These are phyloP conservation scores for Hipparchia sbordonii DNA, from an alignment of 2,888 invertebrate species.

Conservation along the genomic window DNA sequence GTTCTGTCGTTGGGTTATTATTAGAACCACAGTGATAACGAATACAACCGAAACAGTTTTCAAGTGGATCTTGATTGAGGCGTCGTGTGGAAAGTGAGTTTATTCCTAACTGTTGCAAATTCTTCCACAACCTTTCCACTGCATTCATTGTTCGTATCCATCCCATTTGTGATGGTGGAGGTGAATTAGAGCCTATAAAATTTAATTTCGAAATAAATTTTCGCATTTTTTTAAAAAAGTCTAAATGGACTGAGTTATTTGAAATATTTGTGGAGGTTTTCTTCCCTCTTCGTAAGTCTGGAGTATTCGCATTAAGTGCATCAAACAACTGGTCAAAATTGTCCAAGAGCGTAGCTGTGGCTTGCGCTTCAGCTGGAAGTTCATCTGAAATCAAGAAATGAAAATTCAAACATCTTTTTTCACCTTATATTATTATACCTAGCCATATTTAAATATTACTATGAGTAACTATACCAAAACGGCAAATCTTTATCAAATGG, in stretches of 20 bases:
- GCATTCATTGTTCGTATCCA: background rate
- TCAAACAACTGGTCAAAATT: background rate
- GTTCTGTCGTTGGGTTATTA: slow-evolving; percentile 28
- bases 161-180: background rate
- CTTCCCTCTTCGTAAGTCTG: background rate
- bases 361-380: background rate
- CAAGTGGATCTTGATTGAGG: slow-evolving; percentile 36
- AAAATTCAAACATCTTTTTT: slow-evolving; percentile 6
- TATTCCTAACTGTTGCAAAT: background rate
- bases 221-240: background rate
- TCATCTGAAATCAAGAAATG: background rate
- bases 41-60: slow-evolving; percentile 38
- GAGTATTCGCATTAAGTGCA: background rate
- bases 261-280: background rate
- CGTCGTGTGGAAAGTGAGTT: slow-evolving; percentile 30
- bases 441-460: too few relatives aligned
- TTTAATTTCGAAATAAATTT: background rate
- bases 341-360: background rate
- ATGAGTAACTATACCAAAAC: too few relatives aligned
- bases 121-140: background rate
- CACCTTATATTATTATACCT: too few relatives aligned
- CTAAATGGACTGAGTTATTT: background rate
- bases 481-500: too few relatives aligned
- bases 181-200: background rate
- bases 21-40: slow-evolving; percentile 36